Evolutionary conservation across 2,888 invertebrate genomes (phyloP), one percentile per base, ranked within the genome.

Genomic region (Adelognathus sp.): DNA sequence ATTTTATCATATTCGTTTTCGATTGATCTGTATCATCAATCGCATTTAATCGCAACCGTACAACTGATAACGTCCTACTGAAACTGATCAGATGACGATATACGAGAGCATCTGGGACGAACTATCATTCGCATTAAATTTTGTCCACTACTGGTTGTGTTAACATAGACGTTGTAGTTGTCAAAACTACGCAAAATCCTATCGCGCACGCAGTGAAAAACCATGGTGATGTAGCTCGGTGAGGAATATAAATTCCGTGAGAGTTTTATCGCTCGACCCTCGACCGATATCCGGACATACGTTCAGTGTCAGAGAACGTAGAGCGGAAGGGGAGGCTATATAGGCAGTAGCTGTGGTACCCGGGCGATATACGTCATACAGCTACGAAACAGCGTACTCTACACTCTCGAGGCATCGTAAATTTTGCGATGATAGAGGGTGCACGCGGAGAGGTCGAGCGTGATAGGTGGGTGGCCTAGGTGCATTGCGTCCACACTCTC

Each of bases 401-500:
- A 56, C 70, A 50, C 70, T 64, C 64, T 18, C 36, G 61, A 69
- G 69, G 64, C 29, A 27, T 60, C 64, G 60, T 76, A 76, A 76
- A 76, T 71, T 76, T 71, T 7, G 27, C 70, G 71, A 76, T 76
- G 60, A 76, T 63, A 58, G 60, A 71, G 52, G 76, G 64, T 60
- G 50, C 21, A 39, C 36, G 41, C 16, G 50, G 24, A 36, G 39
- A 56, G 63, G 46, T 76, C 64, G 31, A 52, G 50, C 44, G 29
- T 66, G 41, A 66, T 50, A 58, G 52, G 64, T 52, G 50, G 36
- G 29, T 14, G 41, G 31, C n/a, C 39, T 74, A 29, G 31, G 39
- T 52, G 41, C 41, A 66, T 69, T 3, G 18, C 46, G 7, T 11
- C 14, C 44, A 33, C 33, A 24, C 41, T 64, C 46, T 64, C 31